Evolutionary conservation across 2,113 vertebrate species (phyloP).

Genomic region (Eurypyga helias): DNA sequence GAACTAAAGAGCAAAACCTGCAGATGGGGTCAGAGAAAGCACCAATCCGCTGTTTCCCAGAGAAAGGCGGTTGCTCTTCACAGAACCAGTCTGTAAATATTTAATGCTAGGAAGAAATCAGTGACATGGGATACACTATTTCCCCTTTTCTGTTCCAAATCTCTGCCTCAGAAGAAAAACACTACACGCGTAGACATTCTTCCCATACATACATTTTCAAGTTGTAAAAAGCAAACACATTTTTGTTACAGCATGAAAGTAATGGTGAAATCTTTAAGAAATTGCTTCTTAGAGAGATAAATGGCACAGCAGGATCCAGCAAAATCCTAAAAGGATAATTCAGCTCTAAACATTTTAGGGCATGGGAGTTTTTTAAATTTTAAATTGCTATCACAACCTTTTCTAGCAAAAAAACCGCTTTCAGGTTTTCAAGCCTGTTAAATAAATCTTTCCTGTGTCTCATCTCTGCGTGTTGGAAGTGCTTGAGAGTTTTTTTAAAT

Average conservation of each 20-base stretch:
- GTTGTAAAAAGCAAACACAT: neutral
- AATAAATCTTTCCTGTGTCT: neutral
- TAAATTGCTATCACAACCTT: neutral
- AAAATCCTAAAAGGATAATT: slow-evolving; percentile 32
- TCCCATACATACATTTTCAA: neutral
- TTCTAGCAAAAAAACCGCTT: neutral
- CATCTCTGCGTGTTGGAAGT: neutral
- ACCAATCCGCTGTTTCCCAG: neutral
- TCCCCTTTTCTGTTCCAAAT: neutral
- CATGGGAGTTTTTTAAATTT: slow-evolving; percentile 24
- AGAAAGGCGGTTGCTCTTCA: neutral
- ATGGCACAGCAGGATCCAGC: neutral
- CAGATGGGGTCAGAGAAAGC: neutral
- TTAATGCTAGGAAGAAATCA: neutral
- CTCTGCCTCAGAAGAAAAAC: neutral
- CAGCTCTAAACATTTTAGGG: neutral
- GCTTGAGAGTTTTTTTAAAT: neutral
- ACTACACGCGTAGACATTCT: neutral
- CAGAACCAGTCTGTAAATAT: neutral
- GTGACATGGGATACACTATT: neutral
- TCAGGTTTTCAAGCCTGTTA: neutral
- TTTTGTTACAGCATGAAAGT: neutral
- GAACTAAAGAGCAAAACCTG: neutral
- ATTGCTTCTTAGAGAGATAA: neutral
- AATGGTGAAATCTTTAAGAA: neutral